Conservation (phyloP, 2,888 invertebrate genomes). For the Drosophila anceps region DNA sequence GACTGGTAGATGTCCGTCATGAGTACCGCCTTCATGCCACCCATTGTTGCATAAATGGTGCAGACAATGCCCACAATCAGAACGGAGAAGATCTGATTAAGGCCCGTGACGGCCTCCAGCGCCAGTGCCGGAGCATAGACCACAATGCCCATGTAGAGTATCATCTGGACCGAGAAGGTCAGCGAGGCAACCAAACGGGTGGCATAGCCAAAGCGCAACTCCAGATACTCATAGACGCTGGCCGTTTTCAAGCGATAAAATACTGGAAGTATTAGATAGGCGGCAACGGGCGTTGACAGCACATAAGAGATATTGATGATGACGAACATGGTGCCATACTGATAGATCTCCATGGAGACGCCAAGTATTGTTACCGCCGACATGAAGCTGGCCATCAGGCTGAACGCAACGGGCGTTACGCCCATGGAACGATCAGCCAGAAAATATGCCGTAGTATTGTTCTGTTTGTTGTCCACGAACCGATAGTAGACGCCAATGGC, state of each 20-base stretch:
- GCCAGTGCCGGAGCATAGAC: slow-evolving; percentile 97
- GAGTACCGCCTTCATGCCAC: slow-evolving; percentile 96
- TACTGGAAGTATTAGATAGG: slow-evolving; percentile 92
- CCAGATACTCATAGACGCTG: slow-evolving; percentile 97
- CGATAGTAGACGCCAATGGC: slow-evolving; percentile 93
- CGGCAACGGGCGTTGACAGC: slow-evolving; percentile 91
- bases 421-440: slow-evolving; percentile 93
- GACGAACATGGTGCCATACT: slow-evolving; percentile 92
- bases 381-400: slow-evolving; percentile 97
- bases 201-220: slow-evolving; percentile 92
- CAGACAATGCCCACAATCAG: slow-evolving; percentile 89
- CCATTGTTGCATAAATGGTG: slow-evolving; percentile 94
- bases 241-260: slow-evolving; percentile 93
- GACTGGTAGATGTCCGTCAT: slow-evolving; percentile 95
- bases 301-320: slow-evolving; percentile 91
- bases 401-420: slow-evolving; percentile 92
- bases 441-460: slow-evolving; percentile 94
- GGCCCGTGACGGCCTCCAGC: slow-evolving; percentile 93
- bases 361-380: slow-evolving; percentile 96
- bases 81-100: slow-evolving; percentile 90
- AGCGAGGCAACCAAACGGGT: slow-evolving; percentile 92
- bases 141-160: slow-evolving; percentile 95
- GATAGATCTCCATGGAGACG: slow-evolving; percentile 94
- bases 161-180: slow-evolving; percentile 95
- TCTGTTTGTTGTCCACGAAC: slow-evolving; percentile 93